A percentile compares a stretch with the other conserved stretches of the same genome.
Evolutionary conservation across 2,888 invertebrate genomes (phyloP).

Genomic region (Dryobota labecula): DNA sequence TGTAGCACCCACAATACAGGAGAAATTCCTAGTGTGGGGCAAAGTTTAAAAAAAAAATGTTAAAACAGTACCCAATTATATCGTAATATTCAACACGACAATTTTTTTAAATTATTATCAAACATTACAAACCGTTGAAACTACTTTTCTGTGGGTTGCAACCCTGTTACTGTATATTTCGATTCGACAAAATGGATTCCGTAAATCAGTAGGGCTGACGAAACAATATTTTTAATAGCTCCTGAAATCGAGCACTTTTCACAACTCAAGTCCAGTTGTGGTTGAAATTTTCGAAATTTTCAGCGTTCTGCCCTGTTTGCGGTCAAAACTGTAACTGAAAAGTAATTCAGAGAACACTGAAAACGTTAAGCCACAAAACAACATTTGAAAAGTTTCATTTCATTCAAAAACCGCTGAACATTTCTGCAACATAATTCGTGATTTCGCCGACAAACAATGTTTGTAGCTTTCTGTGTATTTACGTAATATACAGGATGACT

Average conservation of each 20-base stretch:
- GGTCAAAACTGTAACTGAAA: conserved; percentile 76
- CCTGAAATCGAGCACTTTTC: conserved; percentile 49
- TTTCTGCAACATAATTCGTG: conserved; percentile 72
- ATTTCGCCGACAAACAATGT: conserved; percentile 73
- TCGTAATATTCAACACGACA: too few species aligned
- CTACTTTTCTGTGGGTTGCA: too few species aligned
- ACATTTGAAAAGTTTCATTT: conserved; percentile 77
- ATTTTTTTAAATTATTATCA: too few species aligned
- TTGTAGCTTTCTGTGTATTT: conserved; percentile 35
- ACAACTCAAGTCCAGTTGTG: conserved; percentile 56
- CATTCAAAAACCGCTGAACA: conserved; percentile 73
- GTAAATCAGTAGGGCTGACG: conserved; percentile 26
- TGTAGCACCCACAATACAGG: too few species aligned
- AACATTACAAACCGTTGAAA: not conserved
- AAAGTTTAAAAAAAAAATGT: too few species aligned
- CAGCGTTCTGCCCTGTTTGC: conserved; percentile 65
- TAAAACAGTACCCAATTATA: too few species aligned
- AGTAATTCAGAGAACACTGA: conserved; percentile 77
- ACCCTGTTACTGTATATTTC: not conserved
- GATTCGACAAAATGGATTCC: not conserved
- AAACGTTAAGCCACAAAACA: conserved; percentile 78
- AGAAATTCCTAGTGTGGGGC: too few species aligned
- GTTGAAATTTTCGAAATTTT: conserved; percentile 53
- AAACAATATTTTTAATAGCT: conserved; percentile 47
- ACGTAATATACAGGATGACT: not conserved